Conservation (phyloP, 2,888 invertebrate species). For the Lymantria monacha region DNA sequence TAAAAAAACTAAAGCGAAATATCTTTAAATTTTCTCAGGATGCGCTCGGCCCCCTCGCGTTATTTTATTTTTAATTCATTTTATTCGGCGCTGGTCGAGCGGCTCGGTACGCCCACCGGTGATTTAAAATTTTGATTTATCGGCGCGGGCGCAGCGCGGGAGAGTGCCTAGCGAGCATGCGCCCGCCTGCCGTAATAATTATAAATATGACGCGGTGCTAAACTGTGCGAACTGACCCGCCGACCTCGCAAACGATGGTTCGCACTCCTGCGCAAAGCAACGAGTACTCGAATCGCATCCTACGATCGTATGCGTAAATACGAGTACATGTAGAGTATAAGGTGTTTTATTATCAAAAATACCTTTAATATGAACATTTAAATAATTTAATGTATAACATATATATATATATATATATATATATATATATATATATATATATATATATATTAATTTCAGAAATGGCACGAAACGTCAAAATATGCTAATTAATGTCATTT, state of each 20-base stretch:
- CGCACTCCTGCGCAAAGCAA: conserved; percentile 42
- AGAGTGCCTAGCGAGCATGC: conserved; percentile 56
- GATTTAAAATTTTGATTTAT: conserved; percentile 83
- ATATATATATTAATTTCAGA: too few relatives aligned
- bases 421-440: too few relatives aligned
- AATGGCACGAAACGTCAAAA: too few relatives aligned
- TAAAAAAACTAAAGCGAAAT: conserved; percentile 82
- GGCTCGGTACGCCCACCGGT: conserved; percentile 76
- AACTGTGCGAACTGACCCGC: conserved; percentile 74
- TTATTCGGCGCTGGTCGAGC: conserved; percentile 78
- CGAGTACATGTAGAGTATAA: too few relatives aligned
- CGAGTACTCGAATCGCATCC: conserved; percentile 13
- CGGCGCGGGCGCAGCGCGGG: conserved; percentile 62
- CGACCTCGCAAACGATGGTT: conserved; percentile 55
- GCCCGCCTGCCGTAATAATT: conserved; percentile 65
- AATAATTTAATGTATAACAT: too few relatives aligned
- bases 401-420: too few relatives aligned
- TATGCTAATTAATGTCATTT: too few relatives aligned
- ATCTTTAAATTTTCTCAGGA: conserved; percentile 80
- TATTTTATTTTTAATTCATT: conserved; percentile 81
- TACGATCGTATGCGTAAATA: conserved; percentile 21
- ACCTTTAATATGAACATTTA: conserved; percentile 29
- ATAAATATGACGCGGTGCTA: conserved; percentile 82
- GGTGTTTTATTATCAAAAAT: conserved; percentile 26
- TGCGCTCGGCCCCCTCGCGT: conserved; percentile 68